phyloP scores from a whole-genome alignment of 2,888 invertebrate genomes.

The Conistra vaccinii region DNA sequence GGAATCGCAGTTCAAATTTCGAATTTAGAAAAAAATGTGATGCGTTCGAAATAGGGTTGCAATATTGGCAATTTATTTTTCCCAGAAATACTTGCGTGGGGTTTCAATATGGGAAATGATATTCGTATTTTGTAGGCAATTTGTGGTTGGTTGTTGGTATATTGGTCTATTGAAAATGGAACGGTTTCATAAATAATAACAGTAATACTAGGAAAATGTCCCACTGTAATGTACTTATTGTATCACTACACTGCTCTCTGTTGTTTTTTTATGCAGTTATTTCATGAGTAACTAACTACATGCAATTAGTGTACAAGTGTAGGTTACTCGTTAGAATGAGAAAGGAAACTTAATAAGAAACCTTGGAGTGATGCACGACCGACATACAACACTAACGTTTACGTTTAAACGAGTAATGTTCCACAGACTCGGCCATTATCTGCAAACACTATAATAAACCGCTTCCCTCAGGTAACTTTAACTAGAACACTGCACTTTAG shows the following conservation, averaged over 20 bases:
- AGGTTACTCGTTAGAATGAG: slow-evolving; percentile 43
- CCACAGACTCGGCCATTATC: slow-evolving; percentile 50
- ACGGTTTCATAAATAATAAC: neutral
- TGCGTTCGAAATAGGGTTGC: slow-evolving; percentile 66
- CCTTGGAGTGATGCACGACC: slow-evolving; percentile 60
- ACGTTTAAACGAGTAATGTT: slow-evolving; percentile 41
- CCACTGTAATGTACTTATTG: neutral
- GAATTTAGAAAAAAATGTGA: slow-evolving; percentile 66
- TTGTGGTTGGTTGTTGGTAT: neutral
- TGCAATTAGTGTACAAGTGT: slow-evolving; percentile 12
- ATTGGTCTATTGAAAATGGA: neutral
- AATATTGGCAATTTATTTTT: slow-evolving; percentile 17
- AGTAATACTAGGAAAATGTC: neutral
- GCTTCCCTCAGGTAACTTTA: slow-evolving; percentile 37
- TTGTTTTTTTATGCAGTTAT: neutral
- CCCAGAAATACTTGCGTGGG: slow-evolving; percentile 16
- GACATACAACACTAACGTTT: slow-evolving; percentile 36
- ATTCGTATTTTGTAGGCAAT: slow-evolving; percentile 11
- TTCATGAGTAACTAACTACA: neutral
- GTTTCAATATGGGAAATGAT: slow-evolving; percentile 2
- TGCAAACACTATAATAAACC: slow-evolving; percentile 50
- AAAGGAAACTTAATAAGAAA: slow-evolving; percentile 43
- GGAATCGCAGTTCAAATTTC: slow-evolving; percentile 66
- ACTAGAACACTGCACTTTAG: slow-evolving; percentile 28
- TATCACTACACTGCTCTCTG: neutral